Evolutionary conservation across 2,888 invertebrate species (phyloP).

Genomic region (Lomographa bimaculata): DNA sequence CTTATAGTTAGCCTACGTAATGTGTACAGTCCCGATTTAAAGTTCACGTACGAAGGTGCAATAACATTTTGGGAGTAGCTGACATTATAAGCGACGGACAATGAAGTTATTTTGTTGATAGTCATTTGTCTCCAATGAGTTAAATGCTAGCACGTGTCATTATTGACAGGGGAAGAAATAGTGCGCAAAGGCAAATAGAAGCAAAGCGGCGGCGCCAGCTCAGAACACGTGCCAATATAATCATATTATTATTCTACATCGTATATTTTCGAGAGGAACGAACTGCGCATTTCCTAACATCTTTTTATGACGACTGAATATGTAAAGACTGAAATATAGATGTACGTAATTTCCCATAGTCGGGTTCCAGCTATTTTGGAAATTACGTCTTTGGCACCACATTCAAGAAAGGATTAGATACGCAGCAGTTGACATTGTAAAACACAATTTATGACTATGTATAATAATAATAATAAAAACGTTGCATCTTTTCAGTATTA

Average conservation of each 20-base stretch:
- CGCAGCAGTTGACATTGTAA: too few species aligned
- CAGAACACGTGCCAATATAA: constrained; percentile 64
- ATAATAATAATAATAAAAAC: too few species aligned
- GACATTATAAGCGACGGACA: constrained; percentile 14
- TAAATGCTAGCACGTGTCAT: constrained; percentile 47
- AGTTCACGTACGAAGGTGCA: neutral
- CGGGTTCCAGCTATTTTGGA: constrained; percentile 67
- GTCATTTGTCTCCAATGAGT: constrained; percentile 12
- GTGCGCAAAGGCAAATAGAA: constrained; percentile 44
- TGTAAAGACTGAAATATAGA: constrained; percentile 51
- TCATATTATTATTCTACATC: constrained; percentile 38
- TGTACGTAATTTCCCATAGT: constrained; percentile 58
- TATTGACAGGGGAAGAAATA: constrained; percentile 53
- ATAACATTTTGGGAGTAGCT: constrained; percentile 5
- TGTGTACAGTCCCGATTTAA: too few species aligned
- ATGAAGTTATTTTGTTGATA: constrained; percentile 7
- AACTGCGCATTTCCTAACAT: constrained; percentile 69
- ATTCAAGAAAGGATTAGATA: constrained; percentile 43
- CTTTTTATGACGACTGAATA: constrained; percentile 48
- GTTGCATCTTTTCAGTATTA: too few species aligned
- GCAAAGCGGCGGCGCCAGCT: constrained; percentile 49
- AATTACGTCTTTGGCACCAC: constrained; percentile 71
- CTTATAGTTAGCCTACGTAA: too few species aligned
- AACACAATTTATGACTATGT: too few species aligned
- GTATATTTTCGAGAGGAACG: constrained; percentile 45